These are phyloP conservation scores for Nomada lathburiana DNA, from an alignment of 2,888 invertebrate species.

Conservation along the genomic window DNA sequence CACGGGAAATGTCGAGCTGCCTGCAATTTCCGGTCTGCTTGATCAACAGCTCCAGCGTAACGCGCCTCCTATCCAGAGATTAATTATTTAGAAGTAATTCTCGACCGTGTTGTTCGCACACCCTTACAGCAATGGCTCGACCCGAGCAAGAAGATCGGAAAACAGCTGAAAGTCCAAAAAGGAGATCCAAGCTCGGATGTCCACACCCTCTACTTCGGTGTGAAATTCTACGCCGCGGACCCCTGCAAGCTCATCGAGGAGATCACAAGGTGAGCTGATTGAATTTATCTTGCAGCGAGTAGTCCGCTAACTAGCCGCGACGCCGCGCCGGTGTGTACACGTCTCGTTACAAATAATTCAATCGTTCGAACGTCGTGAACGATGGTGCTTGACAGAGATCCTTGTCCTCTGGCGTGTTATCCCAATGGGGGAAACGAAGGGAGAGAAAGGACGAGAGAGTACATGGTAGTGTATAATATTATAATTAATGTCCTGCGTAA, in stretches of 20 bases:
- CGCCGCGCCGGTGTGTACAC: too few species aligned
- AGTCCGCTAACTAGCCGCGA: slow-evolving; percentile 9
- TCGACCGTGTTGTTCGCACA: slow-evolving; percentile 12
- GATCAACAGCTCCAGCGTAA: slow-evolving; percentile 55
- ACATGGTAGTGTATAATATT: too few species aligned
- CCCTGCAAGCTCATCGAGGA: slow-evolving; percentile 98
- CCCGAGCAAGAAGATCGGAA: slow-evolving; percentile 93
- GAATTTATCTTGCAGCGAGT: slow-evolving; percentile 34
- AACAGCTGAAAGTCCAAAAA: slow-evolving; percentile 90
- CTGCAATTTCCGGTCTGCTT: slow-evolving; percentile 78
- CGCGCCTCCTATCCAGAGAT: slow-evolving; percentile 10
- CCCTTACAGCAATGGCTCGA: slow-evolving; percentile 95
- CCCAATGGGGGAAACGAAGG: neutral
- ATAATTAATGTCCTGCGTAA: too few species aligned
- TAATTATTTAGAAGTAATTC: slow-evolving; percentile 52
- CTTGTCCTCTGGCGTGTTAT: neutral
- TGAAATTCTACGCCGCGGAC: slow-evolving; percentile 98
- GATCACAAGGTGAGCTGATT: slow-evolving; percentile 92
- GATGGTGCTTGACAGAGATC: neutral
- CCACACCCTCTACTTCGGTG: slow-evolving; percentile 97
- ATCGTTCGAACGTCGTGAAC: neutral
- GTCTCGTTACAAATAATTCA: slow-evolving; percentile 21
- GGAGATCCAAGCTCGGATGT: slow-evolving; percentile 86
- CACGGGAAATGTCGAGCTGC: slow-evolving; percentile 74
- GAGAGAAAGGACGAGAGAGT: neutral